These are phyloP conservation scores for Drosophila pseudotakahashii DNA, from an alignment of 2,888 invertebrate species.

Conservation along the genomic window DNA sequence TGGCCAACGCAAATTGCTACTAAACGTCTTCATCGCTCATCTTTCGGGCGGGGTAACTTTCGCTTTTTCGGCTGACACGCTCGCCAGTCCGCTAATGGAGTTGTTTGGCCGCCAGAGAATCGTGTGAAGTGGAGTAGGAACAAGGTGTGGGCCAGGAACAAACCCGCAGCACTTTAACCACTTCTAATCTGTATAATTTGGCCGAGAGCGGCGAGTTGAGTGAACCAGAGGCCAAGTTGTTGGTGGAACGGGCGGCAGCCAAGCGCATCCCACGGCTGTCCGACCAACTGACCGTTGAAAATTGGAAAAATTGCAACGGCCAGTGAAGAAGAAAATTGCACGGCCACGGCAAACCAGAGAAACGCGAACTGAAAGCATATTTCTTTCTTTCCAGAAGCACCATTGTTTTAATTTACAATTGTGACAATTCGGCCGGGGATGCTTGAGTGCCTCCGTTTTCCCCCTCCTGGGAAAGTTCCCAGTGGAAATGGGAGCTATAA, in stretches of 20 bases:
- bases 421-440: slow-evolving; percentile 67
- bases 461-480: slow-evolving; percentile 71
- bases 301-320: slow-evolving; percentile 75
- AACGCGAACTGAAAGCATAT: slow-evolving; percentile 67
- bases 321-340: slow-evolving; percentile 82
- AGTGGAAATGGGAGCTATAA: slow-evolving; percentile 60
- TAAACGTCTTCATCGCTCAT: slow-evolving; percentile 44
- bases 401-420: slow-evolving; percentile 74
- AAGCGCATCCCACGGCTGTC: slow-evolving; percentile 62
- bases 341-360: slow-evolving; percentile 43
- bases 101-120: slow-evolving; percentile 45
- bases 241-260: slow-evolving; percentile 40
- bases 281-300: slow-evolving; percentile 81
- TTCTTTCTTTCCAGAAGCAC: slow-evolving; percentile 47
- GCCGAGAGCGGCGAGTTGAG: slow-evolving; percentile 41
- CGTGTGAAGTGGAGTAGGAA: slow-evolving; percentile 50
- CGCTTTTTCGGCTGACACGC: slow-evolving; percentile 61
- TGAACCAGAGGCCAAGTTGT: slow-evolving; percentile 32
- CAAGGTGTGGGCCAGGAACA: slow-evolving; percentile 65
- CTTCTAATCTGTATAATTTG: slow-evolving; percentile 74
- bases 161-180: slow-evolving; percentile 59
- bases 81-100: slow-evolving; percentile 54
- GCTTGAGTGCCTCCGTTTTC: slow-evolving; percentile 54
- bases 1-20: slow-evolving; percentile 42
- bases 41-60: slow-evolving; percentile 58